Evolutionary conservation across 1,140 invertebrate genomes (phyloP).

Genomic region (Carposina sasakii): DNA sequence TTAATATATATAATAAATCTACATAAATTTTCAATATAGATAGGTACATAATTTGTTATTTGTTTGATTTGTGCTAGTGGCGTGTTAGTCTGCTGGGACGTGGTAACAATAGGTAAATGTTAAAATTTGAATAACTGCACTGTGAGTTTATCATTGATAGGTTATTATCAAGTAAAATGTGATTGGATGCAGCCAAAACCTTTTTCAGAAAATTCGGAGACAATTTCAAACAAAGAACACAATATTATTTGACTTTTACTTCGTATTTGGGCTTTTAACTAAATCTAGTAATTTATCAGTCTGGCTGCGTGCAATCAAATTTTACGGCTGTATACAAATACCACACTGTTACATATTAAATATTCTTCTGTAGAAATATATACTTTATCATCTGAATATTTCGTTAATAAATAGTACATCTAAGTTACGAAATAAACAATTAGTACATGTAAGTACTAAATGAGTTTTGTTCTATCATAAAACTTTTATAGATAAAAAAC

Average conservation of each 20-base stretch:
- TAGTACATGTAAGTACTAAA: constrained; percentile 64
- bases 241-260: too few species aligned
- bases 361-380: too few species aligned
- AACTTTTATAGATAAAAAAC: constrained; percentile 72
- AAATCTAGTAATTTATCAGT: too few species aligned
- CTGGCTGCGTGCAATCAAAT: too few species aligned
- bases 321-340: too few species aligned
- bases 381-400: constrained; percentile 63
- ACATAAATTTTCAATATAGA: constrained; percentile 33
- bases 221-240: too few species aligned
- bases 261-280: too few species aligned
- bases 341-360: too few species aligned
- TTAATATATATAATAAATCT: constrained; percentile 43
- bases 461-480: constrained; percentile 69
- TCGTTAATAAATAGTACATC: constrained; percentile 73
- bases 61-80: constrained; percentile 61
- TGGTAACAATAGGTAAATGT: constrained; percentile 63
- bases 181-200: too few species aligned
- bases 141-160: constrained; percentile 67
- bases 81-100: constrained; percentile 55
- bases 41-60: constrained; percentile 27
- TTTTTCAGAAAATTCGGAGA: too few species aligned
- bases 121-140: constrained; percentile 75
- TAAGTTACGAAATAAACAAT: constrained; percentile 74
- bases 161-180: too few species aligned